Evolutionary conservation across 2,797 vertebrate genomes (phyloP).

Genomic region (Melanotaenia parkinsoni): DNA sequence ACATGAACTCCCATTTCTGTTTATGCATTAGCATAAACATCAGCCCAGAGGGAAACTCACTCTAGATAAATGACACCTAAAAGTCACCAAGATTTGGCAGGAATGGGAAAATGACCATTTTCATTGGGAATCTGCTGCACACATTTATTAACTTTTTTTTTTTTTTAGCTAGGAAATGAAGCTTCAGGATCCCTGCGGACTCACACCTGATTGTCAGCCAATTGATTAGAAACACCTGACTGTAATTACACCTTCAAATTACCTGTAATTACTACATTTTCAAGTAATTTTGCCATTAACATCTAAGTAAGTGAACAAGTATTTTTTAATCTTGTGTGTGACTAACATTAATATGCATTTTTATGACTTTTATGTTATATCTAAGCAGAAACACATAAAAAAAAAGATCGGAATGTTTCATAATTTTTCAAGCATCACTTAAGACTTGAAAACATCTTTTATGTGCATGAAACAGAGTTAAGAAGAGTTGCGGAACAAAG

Average conservation of each 20-base stretch:
- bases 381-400: background rate
- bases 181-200: no score
- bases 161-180: no score
- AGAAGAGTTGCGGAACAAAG: background rate
- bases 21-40: conserved; percentile 3
- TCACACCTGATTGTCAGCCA: background rate
- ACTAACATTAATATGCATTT: no score
- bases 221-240: background rate
- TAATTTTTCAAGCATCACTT: no score
- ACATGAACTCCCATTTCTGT: conserved; percentile 2
- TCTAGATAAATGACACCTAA: conserved; percentile 6
- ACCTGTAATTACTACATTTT: background rate
- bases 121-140: background rate
- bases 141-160: no score
- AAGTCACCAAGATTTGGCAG: background rate
- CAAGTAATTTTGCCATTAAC: background rate
- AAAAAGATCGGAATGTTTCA: no score
- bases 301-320: background rate
- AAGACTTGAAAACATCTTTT: no score
- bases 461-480: no score
- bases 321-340: no score
- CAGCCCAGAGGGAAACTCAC: background rate
- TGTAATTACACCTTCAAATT: background rate
- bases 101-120: background rate
- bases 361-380: background rate